Evolutionary conservation across 1,140 invertebrate species (phyloP).

Genomic region (Ephestia elutella): DNA sequence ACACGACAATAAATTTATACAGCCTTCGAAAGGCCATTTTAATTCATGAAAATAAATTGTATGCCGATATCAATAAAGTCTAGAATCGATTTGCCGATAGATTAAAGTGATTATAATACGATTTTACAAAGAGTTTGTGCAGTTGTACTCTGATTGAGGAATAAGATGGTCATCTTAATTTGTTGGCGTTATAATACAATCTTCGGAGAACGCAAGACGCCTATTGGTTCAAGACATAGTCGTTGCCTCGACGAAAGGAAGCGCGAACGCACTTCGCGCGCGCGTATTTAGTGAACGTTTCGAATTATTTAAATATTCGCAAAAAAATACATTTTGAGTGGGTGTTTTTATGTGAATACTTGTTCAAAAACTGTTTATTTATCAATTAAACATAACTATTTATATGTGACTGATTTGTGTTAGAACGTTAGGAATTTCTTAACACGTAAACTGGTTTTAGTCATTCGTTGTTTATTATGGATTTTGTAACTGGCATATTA

Average conservation of each 20-base stretch:
- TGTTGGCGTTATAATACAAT: conserved; percentile 41
- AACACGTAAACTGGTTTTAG: conserved; percentile 24
- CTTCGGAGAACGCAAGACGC: conserved; percentile 47
- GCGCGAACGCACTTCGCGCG: conserved; percentile 30
- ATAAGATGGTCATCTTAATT: conserved; percentile 36
- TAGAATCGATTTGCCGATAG: neutral
- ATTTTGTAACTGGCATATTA: conserved; percentile 31
- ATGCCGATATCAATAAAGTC: neutral
- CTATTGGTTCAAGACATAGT: conserved; percentile 44
- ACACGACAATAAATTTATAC: neutral
- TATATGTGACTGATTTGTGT: conserved; percentile 5
- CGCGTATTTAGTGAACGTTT: conserved; percentile 18
- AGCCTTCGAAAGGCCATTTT: conserved; percentile 15
- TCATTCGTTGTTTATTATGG: conserved; percentile 15
- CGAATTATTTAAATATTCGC: conserved; percentile 8
- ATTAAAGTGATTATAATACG: conserved; percentile 26
- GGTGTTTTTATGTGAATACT: conserved; percentile 20
- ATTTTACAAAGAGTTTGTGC: conserved; percentile 25
- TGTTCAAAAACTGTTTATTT: conserved; percentile 17
- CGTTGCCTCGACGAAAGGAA: conserved; percentile 32
- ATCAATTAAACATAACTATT: conserved; percentile 12
- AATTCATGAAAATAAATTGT: conserved; percentile 11
- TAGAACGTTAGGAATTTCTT: conserved; percentile 19
- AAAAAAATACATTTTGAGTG: conserved; percentile 17
- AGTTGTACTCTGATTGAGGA: conserved; percentile 23